These are phyloP conservation scores for Aurelia coerulea DNA, from an alignment of 30 jellyfish, hydroid and myxozoan species.

Conservation along the genomic window DNA sequence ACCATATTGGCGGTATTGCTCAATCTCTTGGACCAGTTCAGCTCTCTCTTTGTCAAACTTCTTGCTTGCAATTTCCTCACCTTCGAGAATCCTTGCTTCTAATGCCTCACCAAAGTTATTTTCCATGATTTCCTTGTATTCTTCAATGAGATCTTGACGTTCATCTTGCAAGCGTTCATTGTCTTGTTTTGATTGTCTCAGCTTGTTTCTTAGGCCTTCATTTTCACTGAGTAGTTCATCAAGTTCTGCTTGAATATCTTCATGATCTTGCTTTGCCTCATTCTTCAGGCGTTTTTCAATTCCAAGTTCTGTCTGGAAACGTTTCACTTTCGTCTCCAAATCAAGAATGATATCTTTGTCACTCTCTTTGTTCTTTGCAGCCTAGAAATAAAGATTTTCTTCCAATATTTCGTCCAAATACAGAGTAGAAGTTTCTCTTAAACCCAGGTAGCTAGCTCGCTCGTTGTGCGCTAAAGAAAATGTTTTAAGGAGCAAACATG, in stretches of 20 bases:
- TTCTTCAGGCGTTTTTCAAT: constrained; percentile 8
- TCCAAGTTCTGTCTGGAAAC: constrained; percentile 3
- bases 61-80: background rate
- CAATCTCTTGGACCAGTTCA: background rate
- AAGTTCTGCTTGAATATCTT: constrained; percentile 3
- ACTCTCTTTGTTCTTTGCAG: no score
- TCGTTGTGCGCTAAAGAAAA: no score
- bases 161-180: constrained; percentile 12
- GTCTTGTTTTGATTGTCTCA: background rate
- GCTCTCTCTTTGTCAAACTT: background rate
- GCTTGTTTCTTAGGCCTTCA: constrained; percentile 1
- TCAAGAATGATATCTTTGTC: background rate
- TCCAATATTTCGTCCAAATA: no score
- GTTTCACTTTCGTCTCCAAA: constrained; percentile 4
- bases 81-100: constrained; percentile 11
- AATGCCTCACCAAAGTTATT: background rate
- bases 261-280: background rate
- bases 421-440: no score
- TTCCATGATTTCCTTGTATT: background rate
- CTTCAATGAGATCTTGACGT: constrained; percentile 8
- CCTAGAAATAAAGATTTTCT: no score
- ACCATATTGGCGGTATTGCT: constrained; percentile 3
- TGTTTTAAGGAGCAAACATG: no score
- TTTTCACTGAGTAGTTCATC: constrained; percentile 1
- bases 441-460: no score